Evolutionary conservation across 53 echinoderm and acorn worm species (phyloP).

Genomic region (Mesocentrotus franciscanus): DNA sequence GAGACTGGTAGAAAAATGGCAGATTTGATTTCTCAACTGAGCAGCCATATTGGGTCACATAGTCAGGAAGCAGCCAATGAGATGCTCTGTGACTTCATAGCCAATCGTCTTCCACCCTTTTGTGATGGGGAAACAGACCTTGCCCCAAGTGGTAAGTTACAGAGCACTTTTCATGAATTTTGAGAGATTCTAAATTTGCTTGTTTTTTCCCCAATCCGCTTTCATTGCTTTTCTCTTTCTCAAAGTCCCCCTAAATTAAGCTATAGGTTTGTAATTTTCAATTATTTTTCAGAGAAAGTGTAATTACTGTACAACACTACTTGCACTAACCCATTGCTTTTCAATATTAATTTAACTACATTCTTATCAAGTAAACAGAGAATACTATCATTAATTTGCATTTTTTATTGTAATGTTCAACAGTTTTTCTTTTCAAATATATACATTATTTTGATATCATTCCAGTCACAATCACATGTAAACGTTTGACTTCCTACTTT

Average conservation of each 20-base stretch:
- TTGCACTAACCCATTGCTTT: too few species aligned
- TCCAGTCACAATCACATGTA: background rate
- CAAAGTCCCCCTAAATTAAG: too few species aligned
- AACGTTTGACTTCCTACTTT: background rate
- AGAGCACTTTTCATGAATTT: background rate
- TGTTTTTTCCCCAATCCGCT: background rate
- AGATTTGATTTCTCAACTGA: constrained; percentile 67
- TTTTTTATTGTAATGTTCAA: too few species aligned
- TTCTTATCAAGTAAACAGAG: too few species aligned
- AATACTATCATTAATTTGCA: too few species aligned
- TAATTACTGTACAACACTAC: too few species aligned
- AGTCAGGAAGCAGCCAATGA: constrained; percentile 77
- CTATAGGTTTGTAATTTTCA: too few species aligned
- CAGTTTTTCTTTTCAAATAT: too few species aligned
- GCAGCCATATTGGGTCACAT: constrained; percentile 75
- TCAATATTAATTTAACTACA: too few species aligned
- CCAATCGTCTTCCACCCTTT: constrained; percentile 96
- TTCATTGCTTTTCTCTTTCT: background rate
- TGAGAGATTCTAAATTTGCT: background rate
- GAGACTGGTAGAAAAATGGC: constrained; percentile 47
- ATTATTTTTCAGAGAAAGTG: too few species aligned
- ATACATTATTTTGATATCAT: background rate
- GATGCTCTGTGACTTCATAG: constrained; percentile 89
- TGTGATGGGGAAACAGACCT: background rate
- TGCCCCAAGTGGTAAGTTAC: constrained; percentile 66